These are phyloP conservation scores for Hypsibius dujardini DNA, from an alignment of 1,140 invertebrate genomes.

Conservation along the genomic window DNA sequence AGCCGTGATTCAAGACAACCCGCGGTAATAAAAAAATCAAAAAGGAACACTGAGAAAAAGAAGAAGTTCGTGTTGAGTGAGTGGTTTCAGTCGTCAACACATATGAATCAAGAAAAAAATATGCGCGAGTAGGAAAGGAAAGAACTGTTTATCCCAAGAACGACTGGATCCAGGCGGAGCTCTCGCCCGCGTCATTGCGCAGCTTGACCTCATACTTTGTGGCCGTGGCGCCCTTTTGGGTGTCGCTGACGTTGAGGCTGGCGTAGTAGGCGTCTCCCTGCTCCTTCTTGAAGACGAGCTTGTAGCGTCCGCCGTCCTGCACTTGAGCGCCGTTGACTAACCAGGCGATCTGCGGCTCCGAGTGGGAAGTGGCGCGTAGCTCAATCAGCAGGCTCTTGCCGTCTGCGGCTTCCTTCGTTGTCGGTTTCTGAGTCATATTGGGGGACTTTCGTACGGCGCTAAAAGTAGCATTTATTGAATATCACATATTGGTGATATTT, in stretches of 20 bases:
- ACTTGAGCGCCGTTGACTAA: constrained; percentile 4
- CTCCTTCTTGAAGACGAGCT: constrained; percentile 5
- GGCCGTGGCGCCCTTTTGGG: background rate
- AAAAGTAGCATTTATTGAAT: too few relatives aligned
- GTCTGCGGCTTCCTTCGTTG: background rate
- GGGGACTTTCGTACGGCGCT: background rate
- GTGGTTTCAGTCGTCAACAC: too few relatives aligned
- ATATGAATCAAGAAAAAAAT: too few relatives aligned
- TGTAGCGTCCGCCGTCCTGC: background rate
- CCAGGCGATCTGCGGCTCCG: constrained; percentile 8
- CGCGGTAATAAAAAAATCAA: too few relatives aligned
- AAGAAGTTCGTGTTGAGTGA: too few relatives aligned
- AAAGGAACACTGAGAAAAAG: too few relatives aligned
- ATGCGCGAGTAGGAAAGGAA: too few relatives aligned
- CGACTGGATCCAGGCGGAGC: background rate
- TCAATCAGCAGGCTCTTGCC: background rate
- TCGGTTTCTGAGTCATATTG: background rate
- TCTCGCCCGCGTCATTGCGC: background rate
- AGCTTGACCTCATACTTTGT: background rate
- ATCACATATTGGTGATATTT: too few relatives aligned
- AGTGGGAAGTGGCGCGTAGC: background rate
- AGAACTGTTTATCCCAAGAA: constrained; percentile 6
- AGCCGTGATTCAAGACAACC: too few relatives aligned
- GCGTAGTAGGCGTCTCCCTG: constrained; percentile 3
- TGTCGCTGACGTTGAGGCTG: background rate